Evolutionary conservation across 2,888 invertebrate genomes (phyloP), one percentile per base, ranked within the genome.

Genomic region (Apodemia zela): DNA sequence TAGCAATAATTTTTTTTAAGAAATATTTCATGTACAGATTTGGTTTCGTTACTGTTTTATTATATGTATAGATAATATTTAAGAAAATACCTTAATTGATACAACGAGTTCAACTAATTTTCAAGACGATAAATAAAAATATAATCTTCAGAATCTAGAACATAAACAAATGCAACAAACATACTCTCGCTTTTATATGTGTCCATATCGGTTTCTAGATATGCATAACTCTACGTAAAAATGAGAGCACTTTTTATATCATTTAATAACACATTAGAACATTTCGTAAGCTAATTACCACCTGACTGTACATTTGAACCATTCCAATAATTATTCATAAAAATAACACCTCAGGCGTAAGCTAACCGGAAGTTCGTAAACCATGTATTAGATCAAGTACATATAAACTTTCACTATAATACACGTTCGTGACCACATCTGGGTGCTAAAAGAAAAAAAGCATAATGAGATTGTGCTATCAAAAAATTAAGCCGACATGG

Each of bases 361-460:
- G 69, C 68, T 69, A 75, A 77, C 78, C 85, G 87, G 87, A 87
- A 85, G 80, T 76, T 73, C 75, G 75, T 72, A 74, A 69, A 78
- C 74, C 76, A 72, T 69, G 73, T 73, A 72, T 75, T 74, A 71
- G 75, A 75, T 79, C 77, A 81, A 80, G 81, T 83, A 83, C 81
- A 79, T 72, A 66, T 72, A 68, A 78, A 87, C 89, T 88, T 89
- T 89, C 89, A 83, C 89, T 82, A 68, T 69, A 72, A 71, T 69
- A 73, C 75, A 85, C 85, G 78, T 69, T 66, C 45, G 33, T 64
- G 59, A 60, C 18, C 59, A 42, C 29, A 57, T 57, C 57, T 57
- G 57, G 57, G 57, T 21, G n/a, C 38, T 13, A 6, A 59, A 59
- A 15, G 18, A 25, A 21, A 60, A 60, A 38, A 21, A 38, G 13